These are phyloP conservation scores for Zootoca vivipara DNA, from an alignment of 2,113 vertebrate species.

Conservation along the genomic window DNA sequence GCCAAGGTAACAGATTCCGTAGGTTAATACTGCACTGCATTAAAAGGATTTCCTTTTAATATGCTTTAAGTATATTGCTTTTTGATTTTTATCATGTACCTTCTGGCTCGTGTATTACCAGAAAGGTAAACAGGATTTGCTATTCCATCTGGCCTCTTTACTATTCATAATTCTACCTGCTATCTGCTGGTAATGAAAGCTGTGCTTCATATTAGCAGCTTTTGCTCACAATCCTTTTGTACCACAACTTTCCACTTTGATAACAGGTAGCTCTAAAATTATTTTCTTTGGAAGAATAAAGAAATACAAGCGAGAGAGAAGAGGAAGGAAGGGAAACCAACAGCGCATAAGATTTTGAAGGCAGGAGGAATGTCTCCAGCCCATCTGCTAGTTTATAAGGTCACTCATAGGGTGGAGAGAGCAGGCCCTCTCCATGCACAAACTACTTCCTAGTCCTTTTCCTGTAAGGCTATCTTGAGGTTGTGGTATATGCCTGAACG, in stretches of 20 bases:
- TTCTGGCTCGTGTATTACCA: conserved; percentile 15
- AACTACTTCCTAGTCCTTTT: neutral
- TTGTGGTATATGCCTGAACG: neutral
- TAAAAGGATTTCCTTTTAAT: conserved; percentile 32
- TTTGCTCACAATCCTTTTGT: conserved; percentile 1
- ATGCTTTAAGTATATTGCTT: conserved; percentile 21
- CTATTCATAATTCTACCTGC: conserved; percentile 23
- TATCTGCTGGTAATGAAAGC: conserved; percentile 1
- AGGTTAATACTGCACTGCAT: conserved; percentile 19
- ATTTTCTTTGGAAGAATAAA: conserved; percentile 2
- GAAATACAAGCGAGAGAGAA: neutral
- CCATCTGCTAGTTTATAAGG: neutral
- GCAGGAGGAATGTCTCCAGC: neutral
- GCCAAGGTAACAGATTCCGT: conserved; percentile 3
- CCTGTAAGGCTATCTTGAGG: no score
- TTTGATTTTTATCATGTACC: conserved; percentile 23
- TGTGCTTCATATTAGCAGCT: neutral
- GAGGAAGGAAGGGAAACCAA: neutral
- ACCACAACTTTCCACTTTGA: neutral
- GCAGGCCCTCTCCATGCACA: neutral
- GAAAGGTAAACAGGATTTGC: conserved; percentile 36
- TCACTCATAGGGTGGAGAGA: neutral
- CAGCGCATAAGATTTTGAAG: neutral
- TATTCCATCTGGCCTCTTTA: conserved; percentile 26
- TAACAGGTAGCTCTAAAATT: conserved; percentile 13